A percentile compares a stretch with the other conserved stretches of the same genome.
phyloP scores from a whole-genome alignment of 2,888 invertebrate genomes.

The Seladonia tumulorum region DNA sequence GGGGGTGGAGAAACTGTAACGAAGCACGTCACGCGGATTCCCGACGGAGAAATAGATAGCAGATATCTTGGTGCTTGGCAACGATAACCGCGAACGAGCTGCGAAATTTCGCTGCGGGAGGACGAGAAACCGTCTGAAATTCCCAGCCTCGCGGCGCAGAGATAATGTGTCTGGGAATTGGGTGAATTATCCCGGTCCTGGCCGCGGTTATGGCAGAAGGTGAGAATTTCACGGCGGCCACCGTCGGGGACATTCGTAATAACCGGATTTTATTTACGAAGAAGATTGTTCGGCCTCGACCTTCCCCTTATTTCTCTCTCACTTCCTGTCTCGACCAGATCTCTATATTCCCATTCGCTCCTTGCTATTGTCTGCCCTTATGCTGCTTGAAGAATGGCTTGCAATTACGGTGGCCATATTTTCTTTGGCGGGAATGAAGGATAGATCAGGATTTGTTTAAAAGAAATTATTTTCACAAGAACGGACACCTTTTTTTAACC shows the following conservation, averaged over 20 bases:
- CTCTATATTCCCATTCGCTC: background rate
- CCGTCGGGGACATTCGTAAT: background rate
- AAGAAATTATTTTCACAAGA: background rate
- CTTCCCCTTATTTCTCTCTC: background rate
- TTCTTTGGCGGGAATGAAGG: too few species aligned
- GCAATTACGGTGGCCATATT: background rate
- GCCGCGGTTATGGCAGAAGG: background rate
- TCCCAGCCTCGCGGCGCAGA: background rate
- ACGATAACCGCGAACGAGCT: slow-evolving; percentile 51
- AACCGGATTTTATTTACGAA: background rate
- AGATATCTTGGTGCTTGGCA: slow-evolving; percentile 26
- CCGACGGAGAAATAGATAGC: slow-evolving; percentile 43
- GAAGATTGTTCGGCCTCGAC: background rate
- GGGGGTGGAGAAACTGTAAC: background rate
- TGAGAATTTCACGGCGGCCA: background rate
- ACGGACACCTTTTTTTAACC: background rate
- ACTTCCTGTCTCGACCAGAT: background rate
- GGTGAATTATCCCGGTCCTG: slow-evolving; percentile 17
- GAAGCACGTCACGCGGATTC: slow-evolving; percentile 16
- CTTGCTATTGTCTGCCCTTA: background rate
- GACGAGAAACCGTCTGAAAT: slow-evolving; percentile 1
- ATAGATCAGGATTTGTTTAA: too few species aligned
- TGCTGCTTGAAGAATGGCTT: background rate
- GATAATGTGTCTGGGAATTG: slow-evolving; percentile 15
- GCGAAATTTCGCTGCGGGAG: slow-evolving; percentile 36